Evolutionary conservation across 2,888 invertebrate species (phyloP).

Genomic region (Antheraea yamamai): DNA sequence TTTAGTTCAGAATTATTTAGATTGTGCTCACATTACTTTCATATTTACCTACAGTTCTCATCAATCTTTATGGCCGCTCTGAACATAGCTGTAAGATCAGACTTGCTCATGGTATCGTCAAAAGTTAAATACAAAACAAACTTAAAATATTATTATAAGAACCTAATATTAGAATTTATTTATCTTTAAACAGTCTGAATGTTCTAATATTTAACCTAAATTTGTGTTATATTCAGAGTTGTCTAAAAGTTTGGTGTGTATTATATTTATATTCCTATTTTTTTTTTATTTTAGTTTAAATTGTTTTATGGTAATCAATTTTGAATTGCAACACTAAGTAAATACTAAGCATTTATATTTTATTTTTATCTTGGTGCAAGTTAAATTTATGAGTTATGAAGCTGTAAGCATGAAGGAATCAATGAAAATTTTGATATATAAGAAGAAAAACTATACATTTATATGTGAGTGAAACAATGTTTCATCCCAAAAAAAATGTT

Average conservation of each 20-base stretch:
- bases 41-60: not conserved
- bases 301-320: not conserved
- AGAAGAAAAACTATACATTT: not conserved
- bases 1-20: not conserved
- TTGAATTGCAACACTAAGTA: not conserved
- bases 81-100: too few species aligned
- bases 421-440: not conserved
- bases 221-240: too few species aligned
- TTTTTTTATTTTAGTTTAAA: too few species aligned
- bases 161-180: not conserved
- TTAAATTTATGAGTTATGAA: not conserved
- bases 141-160: not conserved
- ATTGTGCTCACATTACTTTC: not conserved
- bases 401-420: not conserved
- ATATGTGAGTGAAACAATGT: conserved; percentile 2
- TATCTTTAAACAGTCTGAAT: too few species aligned
- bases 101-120: too few species aligned
- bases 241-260: too few species aligned
- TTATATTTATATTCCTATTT: too few species aligned
- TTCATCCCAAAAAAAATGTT: conserved; percentile 1
- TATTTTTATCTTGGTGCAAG: not conserved
- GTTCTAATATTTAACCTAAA: too few species aligned
- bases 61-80: too few species aligned
- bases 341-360: not conserved
- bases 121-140: not conserved